Percentiles rank a stretch among this genome's conserved stretches.
Evolutionary conservation across 2,797 vertebrate species (phyloP).

Genomic region (Mionectes olivaceus): DNA sequence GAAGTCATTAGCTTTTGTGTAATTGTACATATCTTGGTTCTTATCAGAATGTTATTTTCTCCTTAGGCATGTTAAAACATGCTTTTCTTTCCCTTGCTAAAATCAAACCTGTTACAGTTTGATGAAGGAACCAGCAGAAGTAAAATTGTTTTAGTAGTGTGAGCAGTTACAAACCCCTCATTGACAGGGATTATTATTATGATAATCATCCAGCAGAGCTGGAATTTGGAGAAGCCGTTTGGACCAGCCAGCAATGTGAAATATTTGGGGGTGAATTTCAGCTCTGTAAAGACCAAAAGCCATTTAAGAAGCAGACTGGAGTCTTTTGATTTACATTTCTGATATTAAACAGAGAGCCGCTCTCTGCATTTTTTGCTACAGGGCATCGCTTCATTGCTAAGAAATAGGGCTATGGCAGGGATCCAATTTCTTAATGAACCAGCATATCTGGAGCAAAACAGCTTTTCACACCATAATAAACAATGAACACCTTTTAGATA

Average conservation of each 20-base stretch:
- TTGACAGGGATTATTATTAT: slow-evolving; percentile 43
- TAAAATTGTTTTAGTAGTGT: slow-evolving; percentile 58
- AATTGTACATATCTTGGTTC: slow-evolving; percentile 29
- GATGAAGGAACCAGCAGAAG: slow-evolving; percentile 71
- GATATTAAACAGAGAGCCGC: slow-evolving; percentile 67
- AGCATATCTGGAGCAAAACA: slow-evolving; percentile 83
- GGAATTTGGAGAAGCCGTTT: slow-evolving; percentile 9
- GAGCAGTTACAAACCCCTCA: slow-evolving; percentile 13
- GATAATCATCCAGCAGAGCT: neutral
- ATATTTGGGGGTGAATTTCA: slow-evolving; percentile 54
- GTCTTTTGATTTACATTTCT: slow-evolving; percentile 74
- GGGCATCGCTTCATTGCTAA: slow-evolving; percentile 64
- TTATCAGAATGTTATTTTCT: slow-evolving; percentile 34
- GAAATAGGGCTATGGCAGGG: slow-evolving; percentile 73
- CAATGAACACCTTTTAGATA: slow-evolving; percentile 82
- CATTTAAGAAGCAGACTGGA: slow-evolving; percentile 66
- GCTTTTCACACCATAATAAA: slow-evolving; percentile 82
- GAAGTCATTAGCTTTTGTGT: neutral
- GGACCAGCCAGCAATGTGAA: slow-evolving; percentile 17
- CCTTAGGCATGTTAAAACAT: slow-evolving; percentile 55
- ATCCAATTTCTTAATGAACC: slow-evolving; percentile 83
- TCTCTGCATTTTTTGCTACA: slow-evolving; percentile 64
- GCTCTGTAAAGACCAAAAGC: slow-evolving; percentile 67
- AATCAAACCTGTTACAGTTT: slow-evolving; percentile 50
- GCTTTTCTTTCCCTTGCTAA: slow-evolving; percentile 33